Evolutionary conservation across 1,140 invertebrate species (phyloP).

Genomic region (Aphaenogaster floridana): DNA sequence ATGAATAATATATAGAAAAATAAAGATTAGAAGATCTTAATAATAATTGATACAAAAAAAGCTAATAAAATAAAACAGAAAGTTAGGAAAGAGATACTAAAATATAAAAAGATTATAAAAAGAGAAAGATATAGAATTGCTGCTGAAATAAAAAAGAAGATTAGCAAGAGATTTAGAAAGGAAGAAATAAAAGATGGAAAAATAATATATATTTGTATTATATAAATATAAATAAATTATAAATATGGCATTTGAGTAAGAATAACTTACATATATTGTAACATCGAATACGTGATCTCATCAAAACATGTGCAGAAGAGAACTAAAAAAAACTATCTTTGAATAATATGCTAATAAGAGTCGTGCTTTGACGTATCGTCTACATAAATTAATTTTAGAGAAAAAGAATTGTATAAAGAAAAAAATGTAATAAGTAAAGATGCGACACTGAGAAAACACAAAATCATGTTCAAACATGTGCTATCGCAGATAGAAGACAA

Average conservation of each 20-base stretch:
- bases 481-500: neutral
- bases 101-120: constrained; percentile 5
- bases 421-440: neutral
- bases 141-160: neutral
- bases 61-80: neutral
- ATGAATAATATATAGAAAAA: neutral
- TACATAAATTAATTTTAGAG: neutral
- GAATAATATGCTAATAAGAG: neutral
- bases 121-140: neutral
- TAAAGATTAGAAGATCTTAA: neutral
- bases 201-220: neutral
- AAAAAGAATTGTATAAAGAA: neutral
- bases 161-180: neutral
- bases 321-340: neutral
- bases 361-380: neutral
- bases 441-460: neutral
- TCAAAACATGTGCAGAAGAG: neutral
- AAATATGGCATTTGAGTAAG: neutral
- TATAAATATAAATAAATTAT: no score
- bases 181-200: neutral
- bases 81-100: neutral
- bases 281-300: neutral
- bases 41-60: constrained; percentile 5
- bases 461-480: neutral
- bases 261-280: neutral